Base-by-base conservation (phyloP, 2,113 vertebrate species). In the Brachyhypopomus gauderio region DNA sequence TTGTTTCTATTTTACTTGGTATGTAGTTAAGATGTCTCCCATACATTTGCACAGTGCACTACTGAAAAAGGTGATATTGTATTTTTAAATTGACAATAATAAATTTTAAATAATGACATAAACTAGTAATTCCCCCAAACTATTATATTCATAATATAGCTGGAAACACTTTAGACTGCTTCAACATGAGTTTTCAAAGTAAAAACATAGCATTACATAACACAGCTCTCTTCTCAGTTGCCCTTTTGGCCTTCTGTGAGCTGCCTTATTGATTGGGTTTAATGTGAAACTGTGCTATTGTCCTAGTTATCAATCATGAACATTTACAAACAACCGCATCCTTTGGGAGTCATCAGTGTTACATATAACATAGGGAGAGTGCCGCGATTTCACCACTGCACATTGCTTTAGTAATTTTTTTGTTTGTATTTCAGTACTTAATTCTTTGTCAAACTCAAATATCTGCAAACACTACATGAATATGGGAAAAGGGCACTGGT, bases 251-350 rank as follows among this genome's bases (percentile, higher is more conserved):
- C n/a, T 22, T 79, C 27, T 63, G 38, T 71, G 64, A 64, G 19
- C 58, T 77, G 1, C 72, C 41, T 20, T 79, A 60, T 45, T 72
- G 55, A 79, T 70, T 73, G 58, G 20, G 25, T 73, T 64, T 81
- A 56, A 27, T 36, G 30, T 58, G 58, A 75, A 81, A 67, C 27
- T 55, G 52, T 23, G 45, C 41, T 8, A 74, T 74, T 72, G 78
- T 80, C 8, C 45, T 58, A 45, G 72, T 81, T 81, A 78, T 78
- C 64, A 78, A 62, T 76, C 71, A 66, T 22, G 59, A 9, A 38
- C 62, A 75, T 75, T 72, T 77, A 84, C 82, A 82, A 72, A 76
- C 75, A 80, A 60, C 58, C 16, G 48, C 58, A 58, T 77, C 30
- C 30, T 66, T 36, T 56, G 71, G 70, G 62, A 73, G 58, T 73